Evolutionary conservation across 2,888 invertebrate species (phyloP).

Genomic region (Xylota segnis): DNA sequence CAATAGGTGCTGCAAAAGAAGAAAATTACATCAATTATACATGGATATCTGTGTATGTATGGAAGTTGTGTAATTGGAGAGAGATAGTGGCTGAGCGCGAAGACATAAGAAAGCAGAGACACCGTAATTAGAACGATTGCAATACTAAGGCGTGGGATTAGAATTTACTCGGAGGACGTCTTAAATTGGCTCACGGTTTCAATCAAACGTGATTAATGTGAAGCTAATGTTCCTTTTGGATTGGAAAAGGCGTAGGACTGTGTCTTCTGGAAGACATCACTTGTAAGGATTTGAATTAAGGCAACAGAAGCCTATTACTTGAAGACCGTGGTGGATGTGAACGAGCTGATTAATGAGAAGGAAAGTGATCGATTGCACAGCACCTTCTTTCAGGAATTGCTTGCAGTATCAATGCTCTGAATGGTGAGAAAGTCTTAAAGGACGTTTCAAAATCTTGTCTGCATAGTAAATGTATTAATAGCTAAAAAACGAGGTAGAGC

Average conservation of each 20-base stretch:
- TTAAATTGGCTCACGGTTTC: conserved; percentile 53
- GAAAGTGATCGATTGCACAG: neutral
- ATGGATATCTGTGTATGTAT: conserved; percentile 17
- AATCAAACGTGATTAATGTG: conserved; percentile 71
- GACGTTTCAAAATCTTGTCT: too few relatives aligned
- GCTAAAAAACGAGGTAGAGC: too few relatives aligned
- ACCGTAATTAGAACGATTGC: conserved; percentile 68
- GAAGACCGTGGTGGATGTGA: neutral
- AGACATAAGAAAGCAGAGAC: conserved; percentile 33
- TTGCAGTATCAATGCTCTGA: too few relatives aligned
- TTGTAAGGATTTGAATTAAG: conserved; percentile 24
- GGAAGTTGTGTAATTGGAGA: conserved; percentile 31
- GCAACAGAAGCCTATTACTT: conserved; percentile 18
- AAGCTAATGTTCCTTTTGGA: conserved; percentile 30
- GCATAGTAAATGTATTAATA: too few relatives aligned
- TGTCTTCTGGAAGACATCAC: conserved; percentile 20
- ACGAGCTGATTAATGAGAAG: neutral
- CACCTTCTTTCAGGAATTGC: neutral
- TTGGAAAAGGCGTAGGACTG: conserved; percentile 4
- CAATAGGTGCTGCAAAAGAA: conserved; percentile 90
- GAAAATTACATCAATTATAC: conserved; percentile 66
- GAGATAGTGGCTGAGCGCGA: conserved; percentile 21
- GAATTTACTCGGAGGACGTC: conserved; percentile 36
- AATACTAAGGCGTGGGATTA: conserved; percentile 47
- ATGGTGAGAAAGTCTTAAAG: too few relatives aligned